Evolutionary conservation across 2,113 vertebrate genomes (phyloP), one percentile per base, ranked within the genome.

Genomic region (Nycticorax nycticorax): DNA sequence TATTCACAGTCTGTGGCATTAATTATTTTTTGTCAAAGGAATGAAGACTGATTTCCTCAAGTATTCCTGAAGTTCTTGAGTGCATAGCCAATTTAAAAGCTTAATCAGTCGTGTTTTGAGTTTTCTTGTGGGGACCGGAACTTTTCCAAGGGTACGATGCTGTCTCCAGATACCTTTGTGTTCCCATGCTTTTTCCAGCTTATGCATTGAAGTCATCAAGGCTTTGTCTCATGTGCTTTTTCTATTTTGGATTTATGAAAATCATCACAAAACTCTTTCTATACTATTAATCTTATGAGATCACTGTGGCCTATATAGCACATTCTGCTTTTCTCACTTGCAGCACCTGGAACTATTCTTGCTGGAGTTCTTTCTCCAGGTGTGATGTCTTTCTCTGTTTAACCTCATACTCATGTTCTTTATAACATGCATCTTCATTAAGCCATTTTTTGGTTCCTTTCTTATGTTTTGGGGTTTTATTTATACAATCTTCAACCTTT

Each of bases 31-130:
- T 91, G 67, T 86, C 71, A 69, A 56, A 79, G 53, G 79, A 92
- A 94, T 69, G 60, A 86, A 94, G 76, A 92, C 43, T 79, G 56
- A 95, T 92, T 83, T 94, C 71, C 76, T 82, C 59, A 78, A 81
- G 85, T 73, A 48, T 77, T 86, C 20, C 32, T 67, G 66, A 94
- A 74, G 55, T 83, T 95, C 81, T 78, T 60, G 85, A 82, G 56
- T 45, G 67, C 55, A 22, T 21, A 86, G 55, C 32, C 28, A 33
- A 68, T 86, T 82, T 50, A 63, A 83, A 89, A 86, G 81, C 27
- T 52, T 93, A 78, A 92, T 81, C 60, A 74, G 76, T 82, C 37
- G 43, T n/a, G 43, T 73, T 88, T 69, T 48, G 37, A 85, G 28
- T 73, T 86, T 74, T 68, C 60, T 68, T 59, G 16, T 20, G 50